phyloP scores from a whole-genome alignment of 2,888 invertebrate species.

The Harpalus rubripes region DNA sequence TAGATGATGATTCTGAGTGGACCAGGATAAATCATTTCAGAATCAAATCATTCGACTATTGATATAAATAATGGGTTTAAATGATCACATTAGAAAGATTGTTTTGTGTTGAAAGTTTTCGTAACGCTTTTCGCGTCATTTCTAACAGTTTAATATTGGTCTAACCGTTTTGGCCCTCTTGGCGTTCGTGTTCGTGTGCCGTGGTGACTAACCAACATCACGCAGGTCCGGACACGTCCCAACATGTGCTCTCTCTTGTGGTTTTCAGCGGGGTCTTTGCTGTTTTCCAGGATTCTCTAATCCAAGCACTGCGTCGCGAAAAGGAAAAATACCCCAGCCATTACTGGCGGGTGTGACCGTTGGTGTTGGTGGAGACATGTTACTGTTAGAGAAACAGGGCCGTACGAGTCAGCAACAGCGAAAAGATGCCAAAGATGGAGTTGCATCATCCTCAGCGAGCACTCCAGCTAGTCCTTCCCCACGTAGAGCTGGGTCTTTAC shows the following conservation, averaged over 20 bases:
- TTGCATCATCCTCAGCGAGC: neutral
- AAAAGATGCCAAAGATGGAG: conserved; percentile 75
- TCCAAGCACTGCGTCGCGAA: conserved; percentile 87
- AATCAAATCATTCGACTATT: too few relatives aligned
- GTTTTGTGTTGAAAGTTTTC: neutral
- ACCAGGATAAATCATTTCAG: too few relatives aligned
- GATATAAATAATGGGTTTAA: neutral
- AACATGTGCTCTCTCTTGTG: conserved; percentile 79
- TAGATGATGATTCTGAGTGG: too few relatives aligned
- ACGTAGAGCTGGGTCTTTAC: conserved; percentile 81
- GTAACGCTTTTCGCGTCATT: conserved; percentile 3
- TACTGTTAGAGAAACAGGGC: conserved; percentile 88
- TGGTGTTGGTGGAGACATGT: conserved; percentile 83
- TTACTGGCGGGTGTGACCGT: conserved; percentile 84
- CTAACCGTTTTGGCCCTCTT: conserved; percentile 55
- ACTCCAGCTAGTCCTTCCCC: conserved; percentile 44
- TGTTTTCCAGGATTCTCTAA: conserved; percentile 91
- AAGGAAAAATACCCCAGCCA: conserved; percentile 88
- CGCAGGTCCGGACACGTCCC: conserved; percentile 77
- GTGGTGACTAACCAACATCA: conserved; percentile 78
- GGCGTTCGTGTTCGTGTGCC: conserved; percentile 76
- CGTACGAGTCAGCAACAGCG: conserved; percentile 88
- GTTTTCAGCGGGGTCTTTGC: conserved; percentile 90
- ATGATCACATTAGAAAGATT: neutral
- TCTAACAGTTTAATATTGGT: conserved; percentile 1